Evolutionary conservation across 2,797 vertebrate species (phyloP).

Genomic region (Cetoscarus ocellatus): DNA sequence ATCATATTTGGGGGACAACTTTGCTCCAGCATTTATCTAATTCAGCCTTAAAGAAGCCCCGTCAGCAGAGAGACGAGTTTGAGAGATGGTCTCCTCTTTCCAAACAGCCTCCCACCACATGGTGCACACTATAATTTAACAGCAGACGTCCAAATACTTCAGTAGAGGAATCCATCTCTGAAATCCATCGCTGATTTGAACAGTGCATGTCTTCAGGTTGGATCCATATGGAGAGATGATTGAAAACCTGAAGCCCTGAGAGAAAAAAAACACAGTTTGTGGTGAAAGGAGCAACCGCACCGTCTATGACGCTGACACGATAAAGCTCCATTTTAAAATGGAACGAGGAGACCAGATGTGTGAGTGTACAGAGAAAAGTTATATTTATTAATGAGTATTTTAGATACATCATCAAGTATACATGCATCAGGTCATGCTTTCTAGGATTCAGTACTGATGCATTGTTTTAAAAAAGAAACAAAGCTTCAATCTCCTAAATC

Average conservation of each 20-base stretch:
- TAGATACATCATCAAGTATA: too few relatives aligned
- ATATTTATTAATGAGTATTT: too few relatives aligned
- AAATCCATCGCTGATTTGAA: constrained; percentile 34
- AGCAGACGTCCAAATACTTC: constrained; percentile 35
- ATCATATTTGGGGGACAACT: too few relatives aligned
- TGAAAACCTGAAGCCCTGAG: constrained; percentile 17
- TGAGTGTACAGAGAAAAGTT: constrained; percentile 1
- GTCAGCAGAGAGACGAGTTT: constrained; percentile 33
- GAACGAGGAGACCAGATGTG: constrained; percentile 31
- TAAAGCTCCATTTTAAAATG: constrained; percentile 25
- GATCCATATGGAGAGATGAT: constrained; percentile 40
- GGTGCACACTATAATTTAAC: constrained; percentile 64
- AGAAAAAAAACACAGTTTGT: constrained; percentile 9
- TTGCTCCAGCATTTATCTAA: constrained; percentile 19
- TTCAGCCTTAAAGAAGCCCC: constrained; percentile 18
- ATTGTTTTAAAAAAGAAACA: too few relatives aligned
- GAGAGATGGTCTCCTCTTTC: constrained; percentile 41
- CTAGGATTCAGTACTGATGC: too few relatives aligned
- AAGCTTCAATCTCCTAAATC: too few relatives aligned
- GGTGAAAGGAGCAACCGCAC: constrained; percentile 19
- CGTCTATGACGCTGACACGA: constrained; percentile 22
- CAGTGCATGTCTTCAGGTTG: constrained; percentile 22
- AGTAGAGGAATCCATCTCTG: constrained; percentile 19
- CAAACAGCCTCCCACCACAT: constrained; percentile 30
- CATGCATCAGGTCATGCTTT: too few relatives aligned